Evolutionary conservation across 2,797 vertebrate genomes (phyloP).

Genomic region (Enteromius treurensis): DNA sequence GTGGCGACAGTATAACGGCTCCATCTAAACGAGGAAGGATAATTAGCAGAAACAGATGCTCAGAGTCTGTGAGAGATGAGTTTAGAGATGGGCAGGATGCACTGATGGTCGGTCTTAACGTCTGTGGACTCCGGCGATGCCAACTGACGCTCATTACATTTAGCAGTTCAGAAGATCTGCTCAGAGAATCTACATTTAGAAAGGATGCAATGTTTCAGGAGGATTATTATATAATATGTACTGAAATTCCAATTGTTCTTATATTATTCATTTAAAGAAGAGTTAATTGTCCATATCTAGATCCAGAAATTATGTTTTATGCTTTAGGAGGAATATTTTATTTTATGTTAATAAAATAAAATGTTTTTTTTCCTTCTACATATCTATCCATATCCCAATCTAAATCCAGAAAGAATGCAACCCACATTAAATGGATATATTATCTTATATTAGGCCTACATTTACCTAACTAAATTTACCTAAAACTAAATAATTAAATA

Average conservation of each 20-base stretch:
- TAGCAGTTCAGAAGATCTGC: not conserved
- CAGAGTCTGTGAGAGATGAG: not conserved
- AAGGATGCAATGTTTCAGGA: not conserved
- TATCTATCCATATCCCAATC: not conserved
- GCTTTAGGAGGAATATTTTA: not conserved
- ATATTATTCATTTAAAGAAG: not conserved
- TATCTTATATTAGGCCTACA: not conserved
- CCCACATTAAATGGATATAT: not conserved
- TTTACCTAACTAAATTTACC: too few relatives aligned
- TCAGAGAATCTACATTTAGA: not conserved
- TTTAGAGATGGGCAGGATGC: not conserved
- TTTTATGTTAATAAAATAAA: not conserved
- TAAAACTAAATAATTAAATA: too few relatives aligned
- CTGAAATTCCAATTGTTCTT: not conserved
- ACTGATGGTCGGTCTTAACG: not conserved
- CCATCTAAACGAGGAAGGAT: not conserved
- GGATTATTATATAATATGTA: not conserved
- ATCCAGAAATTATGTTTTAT: not conserved
- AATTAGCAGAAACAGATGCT: constrained; percentile 25
- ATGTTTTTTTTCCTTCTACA: not conserved
- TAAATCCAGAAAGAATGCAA: not conserved
- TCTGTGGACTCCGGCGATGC: constrained; percentile 7
- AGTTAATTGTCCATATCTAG: not conserved
- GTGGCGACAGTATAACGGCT: not conserved
- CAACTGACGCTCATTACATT: not conserved